Conservation (phyloP, 2,113 vertebrate genomes). For the Myodes glareolus region DNA sequence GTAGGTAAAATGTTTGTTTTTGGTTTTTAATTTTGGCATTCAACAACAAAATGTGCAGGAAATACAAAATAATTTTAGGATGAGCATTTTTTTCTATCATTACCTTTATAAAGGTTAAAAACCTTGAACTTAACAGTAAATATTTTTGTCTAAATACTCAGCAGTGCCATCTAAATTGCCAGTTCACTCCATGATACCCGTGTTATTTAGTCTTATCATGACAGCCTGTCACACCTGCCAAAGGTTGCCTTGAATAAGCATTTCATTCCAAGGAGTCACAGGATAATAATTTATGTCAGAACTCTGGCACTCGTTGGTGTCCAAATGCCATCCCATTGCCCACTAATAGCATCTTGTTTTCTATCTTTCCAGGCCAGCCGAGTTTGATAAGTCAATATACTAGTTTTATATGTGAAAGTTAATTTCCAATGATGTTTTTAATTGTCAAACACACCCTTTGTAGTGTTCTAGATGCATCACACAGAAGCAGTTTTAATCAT, state of each 20-base stretch:
- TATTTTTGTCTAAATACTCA: background rate
- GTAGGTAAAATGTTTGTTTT: background rate
- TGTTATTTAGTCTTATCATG: background rate
- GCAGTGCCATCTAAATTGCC: background rate
- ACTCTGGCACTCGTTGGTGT: background rate
- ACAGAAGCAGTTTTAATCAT: background rate
- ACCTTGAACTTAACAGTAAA: background rate
- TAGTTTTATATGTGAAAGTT: background rate
- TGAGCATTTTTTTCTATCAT: background rate
- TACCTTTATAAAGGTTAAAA: background rate
- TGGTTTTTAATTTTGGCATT: background rate
- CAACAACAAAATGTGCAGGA: background rate
- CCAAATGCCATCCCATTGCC: background rate
- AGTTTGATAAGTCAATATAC: background rate
- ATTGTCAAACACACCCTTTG: background rate
- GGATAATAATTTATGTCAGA: background rate
- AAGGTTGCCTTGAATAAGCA: background rate
- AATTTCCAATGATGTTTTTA: background rate
- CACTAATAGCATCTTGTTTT: background rate
- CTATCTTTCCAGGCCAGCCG: background rate
- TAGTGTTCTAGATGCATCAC: background rate
- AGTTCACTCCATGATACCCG: background rate
- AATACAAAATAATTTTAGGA: background rate
- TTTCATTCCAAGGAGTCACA: conserved; percentile 8
- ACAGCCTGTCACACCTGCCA: background rate